Percentiles rank a stretch among this genome's conserved stretches.
phyloP scores from a whole-genome alignment of 2,113 vertebrate species.

The Panthera tigris region DNA sequence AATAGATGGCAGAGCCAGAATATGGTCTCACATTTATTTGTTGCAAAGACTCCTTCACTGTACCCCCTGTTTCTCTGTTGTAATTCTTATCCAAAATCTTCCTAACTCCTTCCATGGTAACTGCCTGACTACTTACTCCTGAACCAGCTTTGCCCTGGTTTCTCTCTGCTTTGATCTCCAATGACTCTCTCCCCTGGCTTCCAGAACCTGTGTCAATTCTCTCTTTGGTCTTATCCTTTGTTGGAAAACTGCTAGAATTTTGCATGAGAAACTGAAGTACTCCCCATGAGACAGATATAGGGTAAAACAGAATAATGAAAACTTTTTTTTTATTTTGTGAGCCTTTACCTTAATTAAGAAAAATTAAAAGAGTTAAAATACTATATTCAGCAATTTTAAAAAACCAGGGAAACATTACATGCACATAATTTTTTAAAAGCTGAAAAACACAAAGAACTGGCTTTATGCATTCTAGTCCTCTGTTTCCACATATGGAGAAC shows the following conservation, averaged over 20 bases:
- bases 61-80: background rate
- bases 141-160: background rate
- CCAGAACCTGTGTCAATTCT: background rate
- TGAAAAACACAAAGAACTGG: slow-evolving; percentile 19
- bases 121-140: background rate
- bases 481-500: slow-evolving; percentile 41
- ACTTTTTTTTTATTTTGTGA: background rate
- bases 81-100: background rate
- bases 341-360: slow-evolving; percentile 8
- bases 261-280: background rate
- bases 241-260: background rate
- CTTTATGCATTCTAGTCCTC: background rate
- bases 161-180: background rate
- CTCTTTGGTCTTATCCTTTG: background rate
- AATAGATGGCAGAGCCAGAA: background rate
- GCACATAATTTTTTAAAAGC: background rate
- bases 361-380: slow-evolving; percentile 6
- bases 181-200: background rate
- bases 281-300: background rate
- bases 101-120: background rate
- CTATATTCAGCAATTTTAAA: background rate
- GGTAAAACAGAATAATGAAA: background rate
- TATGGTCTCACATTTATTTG: background rate
- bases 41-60: background rate
- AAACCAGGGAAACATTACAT: background rate